Evolutionary conservation across 2,888 invertebrate species (phyloP).

Genomic region (Plagodis pulveraria): DNA sequence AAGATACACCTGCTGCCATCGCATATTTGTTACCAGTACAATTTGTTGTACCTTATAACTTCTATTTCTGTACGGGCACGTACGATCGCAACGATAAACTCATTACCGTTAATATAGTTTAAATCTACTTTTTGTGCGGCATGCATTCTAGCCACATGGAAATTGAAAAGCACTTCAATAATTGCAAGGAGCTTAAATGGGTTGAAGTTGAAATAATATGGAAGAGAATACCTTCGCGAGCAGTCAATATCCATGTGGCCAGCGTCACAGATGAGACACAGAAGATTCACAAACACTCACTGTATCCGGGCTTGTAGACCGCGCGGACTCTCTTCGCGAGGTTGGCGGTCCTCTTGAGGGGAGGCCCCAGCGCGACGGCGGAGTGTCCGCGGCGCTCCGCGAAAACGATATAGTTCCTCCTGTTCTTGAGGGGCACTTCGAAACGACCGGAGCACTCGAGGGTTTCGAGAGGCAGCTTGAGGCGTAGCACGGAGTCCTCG

Average conservation of each 20-base stretch:
- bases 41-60: conserved; percentile 63
- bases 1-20: conserved; percentile 77
- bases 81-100: conserved; percentile 36
- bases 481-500: conserved; percentile 68
- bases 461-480: conserved; percentile 62
- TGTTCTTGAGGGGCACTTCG: conserved; percentile 76
- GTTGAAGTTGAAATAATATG: not conserved
- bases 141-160: conserved; percentile 53
- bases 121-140: conserved; percentile 22
- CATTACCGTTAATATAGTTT: conserved; percentile 32
- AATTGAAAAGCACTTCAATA: conserved; percentile 3
- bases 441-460: conserved; percentile 74
- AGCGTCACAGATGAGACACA: conserved; percentile 26
- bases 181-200: not conserved
- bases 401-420: conserved; percentile 80
- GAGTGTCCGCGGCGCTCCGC: conserved; percentile 76
- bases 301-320: conserved; percentile 80
- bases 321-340: conserved; percentile 76
- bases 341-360: conserved; percentile 72
- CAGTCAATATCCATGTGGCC: conserved; percentile 52
- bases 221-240: conserved; percentile 26
- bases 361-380: conserved; percentile 78
- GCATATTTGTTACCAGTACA: conserved; percentile 69
- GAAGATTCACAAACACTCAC: conserved; percentile 65
- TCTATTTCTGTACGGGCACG: conserved; percentile 48